Percentiles rank a stretch among this genome's conserved stretches.
Conservation (phyloP, 2,888 invertebrate genomes). For the Capitulum mitella region DNA sequence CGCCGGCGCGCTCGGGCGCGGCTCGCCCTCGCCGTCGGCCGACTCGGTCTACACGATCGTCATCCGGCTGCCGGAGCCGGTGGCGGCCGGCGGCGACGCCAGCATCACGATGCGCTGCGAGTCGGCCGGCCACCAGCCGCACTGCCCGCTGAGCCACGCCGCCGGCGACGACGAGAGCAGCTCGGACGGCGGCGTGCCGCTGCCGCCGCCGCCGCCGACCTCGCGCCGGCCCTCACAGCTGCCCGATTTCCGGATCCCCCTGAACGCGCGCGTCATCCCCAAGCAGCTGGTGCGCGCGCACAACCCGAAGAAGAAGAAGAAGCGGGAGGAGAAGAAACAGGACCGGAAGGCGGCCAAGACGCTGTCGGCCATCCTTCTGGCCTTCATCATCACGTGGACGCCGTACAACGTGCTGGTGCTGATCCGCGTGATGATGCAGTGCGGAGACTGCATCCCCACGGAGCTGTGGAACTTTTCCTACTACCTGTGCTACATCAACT, state of each 20-base stretch:
- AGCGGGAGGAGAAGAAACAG: slow-evolving; percentile 87
- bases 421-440: slow-evolving; percentile 72
- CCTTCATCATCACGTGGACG: slow-evolving; percentile 98
- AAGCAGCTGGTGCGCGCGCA: slow-evolving; percentile 44
- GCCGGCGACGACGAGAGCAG: slow-evolving; percentile 54
- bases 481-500: slow-evolving; percentile 98
- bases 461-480: slow-evolving; percentile 93
- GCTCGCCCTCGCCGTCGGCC: slow-evolving; percentile 36
- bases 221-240: slow-evolving; percentile 30
- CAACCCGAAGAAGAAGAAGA: slow-evolving; percentile 67
- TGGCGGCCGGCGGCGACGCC: slow-evolving; percentile 37
- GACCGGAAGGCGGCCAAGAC: slow-evolving; percentile 98
- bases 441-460: slow-evolving; percentile 67
- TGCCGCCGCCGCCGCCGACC: slow-evolving; percentile 22
- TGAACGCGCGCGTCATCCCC: slow-evolving; percentile 77
- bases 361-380: slow-evolving; percentile 87
- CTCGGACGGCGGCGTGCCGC: slow-evolving; percentile 40
- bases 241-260: slow-evolving; percentile 47
- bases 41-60: slow-evolving; percentile 78
- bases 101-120: slow-evolving; percentile 40
- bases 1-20: not conserved
- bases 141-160: slow-evolving; percentile 41
- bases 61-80: slow-evolving; percentile 71
- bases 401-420: slow-evolving; percentile 93
- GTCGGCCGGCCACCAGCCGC: slow-evolving; percentile 32